phyloP scores from a whole-genome alignment of 1,140 invertebrate species.

The Atta texana region DNA sequence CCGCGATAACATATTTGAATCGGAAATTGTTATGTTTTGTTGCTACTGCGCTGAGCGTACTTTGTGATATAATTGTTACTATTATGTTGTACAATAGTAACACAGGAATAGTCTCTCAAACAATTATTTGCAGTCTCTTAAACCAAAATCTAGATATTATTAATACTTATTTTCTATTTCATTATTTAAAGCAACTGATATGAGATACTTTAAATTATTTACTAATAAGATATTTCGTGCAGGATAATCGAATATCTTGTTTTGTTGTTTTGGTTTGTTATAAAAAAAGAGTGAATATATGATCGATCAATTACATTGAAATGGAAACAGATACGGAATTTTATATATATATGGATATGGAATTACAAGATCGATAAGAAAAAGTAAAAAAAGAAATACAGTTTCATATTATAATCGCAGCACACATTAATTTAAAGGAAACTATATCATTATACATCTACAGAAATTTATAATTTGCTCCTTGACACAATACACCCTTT shows the following conservation, averaged over 20 bases:
- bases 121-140: constrained; percentile 65
- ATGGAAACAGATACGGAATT: constrained; percentile 48
- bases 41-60: constrained; percentile 61
- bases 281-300: constrained; percentile 25
- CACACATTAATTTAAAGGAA: constrained; percentile 56
- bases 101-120: constrained; percentile 44
- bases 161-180: constrained; percentile 65
- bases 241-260: constrained; percentile 38
- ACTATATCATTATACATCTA: constrained; percentile 41
- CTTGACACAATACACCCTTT: constrained; percentile 22
- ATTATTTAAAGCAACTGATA: constrained; percentile 52
- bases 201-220: constrained; percentile 62
- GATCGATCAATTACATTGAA: constrained; percentile 26
- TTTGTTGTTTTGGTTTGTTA: constrained; percentile 28
- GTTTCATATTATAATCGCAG: constrained; percentile 55
- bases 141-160: constrained; percentile 64
- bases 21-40: constrained; percentile 62
- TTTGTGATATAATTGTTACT: constrained; percentile 70
- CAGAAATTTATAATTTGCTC: constrained; percentile 51
- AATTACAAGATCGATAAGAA: constrained; percentile 51
- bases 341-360: neutral
- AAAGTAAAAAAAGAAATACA: constrained; percentile 25
- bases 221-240: neutral
- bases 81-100: constrained; percentile 59
- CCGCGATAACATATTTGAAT: constrained; percentile 29